Conservation (phyloP, 37 sponge, comb jelly and placozoan species). For the Bolinopsis microptera region DNA sequence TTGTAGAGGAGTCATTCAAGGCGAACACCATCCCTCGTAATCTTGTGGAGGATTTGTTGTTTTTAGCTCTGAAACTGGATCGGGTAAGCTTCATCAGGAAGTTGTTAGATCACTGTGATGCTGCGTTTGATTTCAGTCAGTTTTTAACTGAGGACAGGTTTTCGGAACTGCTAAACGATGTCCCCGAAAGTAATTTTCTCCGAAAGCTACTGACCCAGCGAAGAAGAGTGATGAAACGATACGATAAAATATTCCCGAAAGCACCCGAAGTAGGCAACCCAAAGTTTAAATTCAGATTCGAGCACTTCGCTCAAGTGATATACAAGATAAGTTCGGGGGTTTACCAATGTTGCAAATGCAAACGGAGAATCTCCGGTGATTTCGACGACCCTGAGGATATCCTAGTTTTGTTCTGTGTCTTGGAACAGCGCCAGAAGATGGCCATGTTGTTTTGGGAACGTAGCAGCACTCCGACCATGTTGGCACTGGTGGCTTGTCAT, state of each 20-base stretch:
- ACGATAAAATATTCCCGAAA: background rate
- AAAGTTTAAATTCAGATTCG: background rate
- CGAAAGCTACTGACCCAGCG: background rate
- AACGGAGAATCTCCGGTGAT: background rate
- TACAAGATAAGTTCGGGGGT: background rate
- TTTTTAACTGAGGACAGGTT: background rate
- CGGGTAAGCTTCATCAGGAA: background rate
- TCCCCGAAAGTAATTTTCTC: background rate
- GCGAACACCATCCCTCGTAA: background rate
- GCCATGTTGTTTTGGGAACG: constrained; percentile 8
- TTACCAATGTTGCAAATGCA: background rate
- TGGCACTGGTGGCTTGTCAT: background rate
- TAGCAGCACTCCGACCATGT: background rate
- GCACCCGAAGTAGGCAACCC: background rate
- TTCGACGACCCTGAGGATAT: background rate
- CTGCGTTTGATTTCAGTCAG: background rate
- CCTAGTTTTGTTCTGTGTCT: background rate
- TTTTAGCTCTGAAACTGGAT: background rate
- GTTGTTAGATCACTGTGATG: background rate
- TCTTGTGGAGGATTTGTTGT: background rate
- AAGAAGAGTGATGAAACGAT: background rate
- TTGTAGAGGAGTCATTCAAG: background rate
- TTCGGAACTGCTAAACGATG: background rate
- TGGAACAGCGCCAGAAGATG: constrained; percentile 6
- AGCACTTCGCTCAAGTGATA: background rate